A percentile compares a stretch with the other conserved stretches of the same genome.
Evolutionary conservation across 2,888 invertebrate genomes (phyloP).

Genomic region (Nezara viridula): DNA sequence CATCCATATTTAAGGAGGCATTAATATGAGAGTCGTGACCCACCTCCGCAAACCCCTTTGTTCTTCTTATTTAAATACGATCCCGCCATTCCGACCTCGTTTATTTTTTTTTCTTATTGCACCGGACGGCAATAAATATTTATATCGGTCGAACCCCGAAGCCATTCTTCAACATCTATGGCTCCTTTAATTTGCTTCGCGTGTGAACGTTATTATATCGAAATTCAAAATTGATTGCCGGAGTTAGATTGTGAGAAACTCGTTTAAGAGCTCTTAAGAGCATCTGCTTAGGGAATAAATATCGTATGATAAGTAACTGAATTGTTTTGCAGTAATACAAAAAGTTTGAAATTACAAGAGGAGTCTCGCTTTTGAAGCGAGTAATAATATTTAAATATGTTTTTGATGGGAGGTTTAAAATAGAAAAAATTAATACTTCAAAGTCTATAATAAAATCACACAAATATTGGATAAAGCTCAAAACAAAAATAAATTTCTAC

Average conservation of each 20-base stretch:
- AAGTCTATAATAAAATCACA: too few species aligned
- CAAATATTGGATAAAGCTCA: too few species aligned
- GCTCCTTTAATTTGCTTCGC: constrained; percentile 13
- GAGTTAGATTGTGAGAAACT: background rate
- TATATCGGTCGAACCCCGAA: constrained; percentile 14
- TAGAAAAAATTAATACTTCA: too few species aligned
- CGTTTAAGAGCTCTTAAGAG: background rate
- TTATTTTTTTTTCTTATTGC: constrained; percentile 37
- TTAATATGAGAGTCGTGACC: constrained; percentile 50
- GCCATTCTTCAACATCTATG: background rate
- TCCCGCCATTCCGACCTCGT: constrained; percentile 40
- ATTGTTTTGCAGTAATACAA: background rate
- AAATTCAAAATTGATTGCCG: constrained; percentile 20
- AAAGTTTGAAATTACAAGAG: background rate
- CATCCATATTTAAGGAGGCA: constrained; percentile 43
- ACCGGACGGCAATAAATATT: constrained; percentile 34
- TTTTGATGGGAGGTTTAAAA: too few species aligned
- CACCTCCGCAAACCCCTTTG: constrained; percentile 29
- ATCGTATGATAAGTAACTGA: background rate
- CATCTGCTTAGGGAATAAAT: background rate
- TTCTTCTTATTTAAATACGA: constrained; percentile 44
- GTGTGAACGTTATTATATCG: constrained; percentile 22
- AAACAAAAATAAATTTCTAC: too few species aligned
- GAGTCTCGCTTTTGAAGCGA: background rate
- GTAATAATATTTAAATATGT: too few species aligned